phyloP scores from a whole-genome alignment of 2,113 vertebrate genomes.

The Salvelinus alpinus region DNA sequence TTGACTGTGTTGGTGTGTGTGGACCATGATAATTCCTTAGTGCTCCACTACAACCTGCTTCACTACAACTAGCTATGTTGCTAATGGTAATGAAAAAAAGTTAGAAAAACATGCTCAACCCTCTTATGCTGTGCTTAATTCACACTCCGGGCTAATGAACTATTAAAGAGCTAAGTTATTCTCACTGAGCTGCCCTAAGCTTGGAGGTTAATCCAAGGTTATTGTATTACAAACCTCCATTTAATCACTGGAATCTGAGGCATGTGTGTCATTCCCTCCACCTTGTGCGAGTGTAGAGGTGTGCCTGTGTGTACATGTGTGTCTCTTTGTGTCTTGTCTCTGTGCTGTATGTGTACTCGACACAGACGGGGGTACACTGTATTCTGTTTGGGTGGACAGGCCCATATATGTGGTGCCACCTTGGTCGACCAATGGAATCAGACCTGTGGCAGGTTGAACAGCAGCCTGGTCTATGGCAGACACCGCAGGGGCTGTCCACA shows the following conservation, averaged over 20 bases:
- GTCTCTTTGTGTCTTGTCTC: constrained; percentile 5
- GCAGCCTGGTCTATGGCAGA: neutral
- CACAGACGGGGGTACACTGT: too few species aligned
- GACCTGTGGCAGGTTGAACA: neutral
- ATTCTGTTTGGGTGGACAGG: too few species aligned
- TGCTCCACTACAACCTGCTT: too few species aligned
- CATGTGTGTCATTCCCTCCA: neutral
- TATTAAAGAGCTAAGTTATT: constrained; percentile 1
- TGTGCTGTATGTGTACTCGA: neutral
- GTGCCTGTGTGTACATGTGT: neutral
- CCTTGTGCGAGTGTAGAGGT: neutral
- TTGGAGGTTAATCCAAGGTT: neutral
- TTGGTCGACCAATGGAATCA: neutral
- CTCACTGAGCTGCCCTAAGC: constrained; percentile 5
- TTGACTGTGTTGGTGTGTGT: too few species aligned
- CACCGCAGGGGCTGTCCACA: neutral
- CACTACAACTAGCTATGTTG: too few species aligned
- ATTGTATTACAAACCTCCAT: neutral
- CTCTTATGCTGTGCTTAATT: neutral
- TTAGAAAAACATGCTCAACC: neutral
- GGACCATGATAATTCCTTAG: too few species aligned
- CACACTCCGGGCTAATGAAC: neutral
- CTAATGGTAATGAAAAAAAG: too few species aligned
- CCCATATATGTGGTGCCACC: too few species aligned
- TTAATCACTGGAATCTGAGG: constrained; percentile 3